phyloP scores from a whole-genome alignment of 53 echinoderm and acorn worm genomes.

The Henricia sp. region DNA sequence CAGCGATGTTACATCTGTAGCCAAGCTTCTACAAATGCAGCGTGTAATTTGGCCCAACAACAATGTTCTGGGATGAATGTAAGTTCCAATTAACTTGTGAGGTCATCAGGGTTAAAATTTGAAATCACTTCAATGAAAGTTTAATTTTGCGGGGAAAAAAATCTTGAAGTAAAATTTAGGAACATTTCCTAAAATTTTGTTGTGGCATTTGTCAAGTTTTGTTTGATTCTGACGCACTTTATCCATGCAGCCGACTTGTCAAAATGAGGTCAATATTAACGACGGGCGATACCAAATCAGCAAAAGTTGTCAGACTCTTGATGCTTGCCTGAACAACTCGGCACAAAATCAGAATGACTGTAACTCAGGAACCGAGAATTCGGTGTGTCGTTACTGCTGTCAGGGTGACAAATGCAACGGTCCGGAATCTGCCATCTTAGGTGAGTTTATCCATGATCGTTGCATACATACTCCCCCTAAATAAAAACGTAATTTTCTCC shows the following conservation, averaged over 20 bases:
- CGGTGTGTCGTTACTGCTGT: conserved; percentile 74
- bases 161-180: background rate
- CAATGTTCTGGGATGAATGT: conserved; percentile 18
- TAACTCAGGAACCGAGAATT: conserved; percentile 45
- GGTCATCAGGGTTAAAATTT: too few species aligned
- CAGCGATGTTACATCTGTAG: conserved; percentile 40
- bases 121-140: background rate
- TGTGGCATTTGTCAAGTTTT: too few species aligned
- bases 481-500: too few species aligned
- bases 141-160: too few species aligned
- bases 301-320: conserved; percentile 69
- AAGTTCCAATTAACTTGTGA: background rate
- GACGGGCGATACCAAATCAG: conserved; percentile 53
- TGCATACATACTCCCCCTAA: background rate
- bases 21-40: conserved; percentile 15
- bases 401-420: conserved; percentile 74
- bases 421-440: conserved; percentile 60
- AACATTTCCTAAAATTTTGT: too few species aligned
- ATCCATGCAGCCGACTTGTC: conserved; percentile 56
- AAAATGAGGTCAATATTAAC: conserved; percentile 53
- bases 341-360: conserved; percentile 50
- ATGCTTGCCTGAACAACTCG: conserved; percentile 59
- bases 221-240: too few species aligned
- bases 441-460: conserved; percentile 22
- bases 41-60: conserved; percentile 34